Evolutionary conservation across 2,113 vertebrate species (phyloP), one percentile per base, ranked within the genome.

Genomic region (Platichthys stellatus): DNA sequence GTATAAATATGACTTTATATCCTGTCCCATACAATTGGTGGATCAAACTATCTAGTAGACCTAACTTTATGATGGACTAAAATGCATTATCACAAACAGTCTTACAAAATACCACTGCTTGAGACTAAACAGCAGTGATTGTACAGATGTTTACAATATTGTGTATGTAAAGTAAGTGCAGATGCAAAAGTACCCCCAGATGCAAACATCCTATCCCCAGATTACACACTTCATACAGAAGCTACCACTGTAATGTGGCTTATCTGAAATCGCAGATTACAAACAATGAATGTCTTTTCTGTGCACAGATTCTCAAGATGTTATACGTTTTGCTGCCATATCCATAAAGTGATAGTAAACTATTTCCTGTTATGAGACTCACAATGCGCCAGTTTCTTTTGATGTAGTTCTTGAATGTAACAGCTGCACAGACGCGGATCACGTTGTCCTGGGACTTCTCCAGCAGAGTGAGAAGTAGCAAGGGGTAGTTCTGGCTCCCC

Each of bases 331-430:
- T 43, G 40, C 12, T 43, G 40, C 40, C 40, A 38, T 10, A 9
- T 38, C 10, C 35, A 38, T 38, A 6, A 31, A 31, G 31, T 31
- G 6, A 31, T 8, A 1, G 9, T 38, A 10, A 38, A 10, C 35
- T 10, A 51, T 17, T 51, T 54, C 51, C 17, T 18, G 4, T 56
- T 51, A 18, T 20, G n/a, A 73, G 63, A 95, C 98, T 93, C 94
- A 99, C 98, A 92, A 98, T 94, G 91, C 97, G 96, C 98, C 98
- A 99, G 91, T 99, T 99, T 90, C 98, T 97, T 92, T 99, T 99
- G 86, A 99, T 98, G 80, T 98, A 99, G 78, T 99, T 99, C 92
- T 99, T 99, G 92, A 99, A 99, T 0, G 97, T 99, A 65, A 99
- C 98, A 66, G 97, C 97, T 23, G 98, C 95, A 89, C 98, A 99